Conservation (phyloP, 2,888 invertebrate genomes). For the Margaritifera margaritifera region DNA sequence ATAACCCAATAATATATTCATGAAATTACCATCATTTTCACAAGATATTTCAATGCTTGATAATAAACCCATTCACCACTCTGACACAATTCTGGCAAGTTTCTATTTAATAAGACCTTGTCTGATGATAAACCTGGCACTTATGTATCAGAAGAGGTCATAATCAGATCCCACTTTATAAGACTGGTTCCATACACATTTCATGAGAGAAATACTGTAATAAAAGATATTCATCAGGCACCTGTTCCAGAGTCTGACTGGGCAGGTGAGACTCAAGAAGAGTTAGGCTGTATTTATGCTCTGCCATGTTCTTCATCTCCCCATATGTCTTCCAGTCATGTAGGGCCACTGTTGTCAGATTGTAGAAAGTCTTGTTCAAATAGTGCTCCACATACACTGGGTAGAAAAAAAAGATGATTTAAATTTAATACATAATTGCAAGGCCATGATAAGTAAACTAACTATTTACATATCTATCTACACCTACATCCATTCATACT, state of each 20-base stretch:
- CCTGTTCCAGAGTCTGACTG: conserved; percentile 95
- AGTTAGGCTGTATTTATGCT: conserved; percentile 84
- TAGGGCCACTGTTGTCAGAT: conserved; percentile 95
- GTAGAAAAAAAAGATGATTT: background rate
- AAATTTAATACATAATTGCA: no score
- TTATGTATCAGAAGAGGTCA: no score
- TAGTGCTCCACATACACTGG: conserved; percentile 86
- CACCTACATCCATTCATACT: no score
- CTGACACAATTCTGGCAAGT: no score
- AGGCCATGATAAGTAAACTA: no score
- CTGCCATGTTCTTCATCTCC: conserved; percentile 95
- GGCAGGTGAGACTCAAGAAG: conserved; percentile 95
- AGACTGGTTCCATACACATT: background rate
- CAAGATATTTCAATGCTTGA: no score
- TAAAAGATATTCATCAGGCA: conserved; percentile 48
- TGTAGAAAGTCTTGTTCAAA: conserved; percentile 95
- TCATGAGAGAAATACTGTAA: background rate
- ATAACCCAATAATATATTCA: no score
- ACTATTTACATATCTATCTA: no score
- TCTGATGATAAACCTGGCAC: background rate
- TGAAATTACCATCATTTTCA: no score
- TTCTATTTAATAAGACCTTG: no score
- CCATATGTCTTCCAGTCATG: conserved; percentile 99
- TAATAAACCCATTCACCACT: no score
- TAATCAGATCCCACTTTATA: background rate